Base-by-base conservation (phyloP, 37 sponge, comb jelly and placozoan species). In the Amphimedon queenslandica region DNA sequence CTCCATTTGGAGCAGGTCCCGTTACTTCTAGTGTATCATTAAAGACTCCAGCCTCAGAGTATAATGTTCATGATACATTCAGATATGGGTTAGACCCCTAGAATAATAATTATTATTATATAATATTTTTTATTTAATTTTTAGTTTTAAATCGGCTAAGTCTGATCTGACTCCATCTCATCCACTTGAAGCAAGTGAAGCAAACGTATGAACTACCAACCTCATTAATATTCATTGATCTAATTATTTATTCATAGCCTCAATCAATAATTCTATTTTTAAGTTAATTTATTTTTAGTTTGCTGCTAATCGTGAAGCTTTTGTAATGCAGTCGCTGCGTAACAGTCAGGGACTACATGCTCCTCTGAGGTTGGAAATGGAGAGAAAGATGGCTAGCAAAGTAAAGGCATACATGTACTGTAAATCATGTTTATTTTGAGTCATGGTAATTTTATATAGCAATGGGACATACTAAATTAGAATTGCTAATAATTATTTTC, bases 1-100 rank as follows among this genome's bases (percentile, higher is more conserved):
- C n/a, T n/a, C 4, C 4, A 32, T 57, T 58, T 73, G 20, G 5
- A 3, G 1, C 30, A 32, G 18, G 25, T 61, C 75, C 47, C 16
- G 4, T 16, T 4, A 33, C 32, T 30, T 5, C 34, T 23, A 11
- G 63, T 42, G 76, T 82, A 42, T 13, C 63, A 42, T 58, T 72
- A 13, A 75, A 82, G n/a, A 31, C 70, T 24, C 67, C 76, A 23
- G 76, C 69, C 27, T 36, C 40, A 11, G 61, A 60, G 20, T 72
- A 79, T 42, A 66, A 74, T 31, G 80, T 79, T 28, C 85, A 78
- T 28, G 85, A 85, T 51, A 58, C 73, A 65, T 40, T 85, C 16
- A 78, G 85, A 69, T 42, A 74, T 60, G 85, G 85, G 85, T 85
- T 57, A 41, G 71, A 24, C 5, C 8, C 41, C 47, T n/a, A n/a